Evolutionary conservation across 2,797 vertebrate species (phyloP).

Genomic region (Pristis pectinata): DNA sequence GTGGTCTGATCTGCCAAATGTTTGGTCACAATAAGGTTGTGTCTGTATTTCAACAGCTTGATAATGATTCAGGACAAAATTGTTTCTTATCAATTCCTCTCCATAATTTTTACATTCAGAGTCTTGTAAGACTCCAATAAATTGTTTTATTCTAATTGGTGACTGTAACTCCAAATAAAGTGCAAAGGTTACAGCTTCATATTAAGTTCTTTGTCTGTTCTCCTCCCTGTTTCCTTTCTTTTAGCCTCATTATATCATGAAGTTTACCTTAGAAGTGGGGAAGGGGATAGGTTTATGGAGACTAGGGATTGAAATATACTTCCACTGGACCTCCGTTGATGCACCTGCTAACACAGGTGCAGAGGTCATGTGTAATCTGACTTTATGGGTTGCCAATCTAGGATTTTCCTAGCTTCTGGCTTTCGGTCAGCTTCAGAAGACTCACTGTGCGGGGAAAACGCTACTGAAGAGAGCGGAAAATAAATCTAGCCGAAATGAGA

Average conservation of each 20-base stretch:
- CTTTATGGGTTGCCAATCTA: not conserved
- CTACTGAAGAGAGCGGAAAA: not conserved
- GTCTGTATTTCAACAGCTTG: not conserved
- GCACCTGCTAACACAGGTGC: not conserved
- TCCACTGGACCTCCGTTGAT: too few relatives aligned
- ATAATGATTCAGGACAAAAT: not conserved
- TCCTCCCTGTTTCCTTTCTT: not conserved
- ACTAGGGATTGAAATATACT: not conserved
- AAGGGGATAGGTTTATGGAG: too few relatives aligned
- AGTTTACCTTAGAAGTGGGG: not conserved
- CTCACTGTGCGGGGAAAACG: not conserved
- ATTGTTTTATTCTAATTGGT: not conserved
- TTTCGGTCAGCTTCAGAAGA: not conserved
- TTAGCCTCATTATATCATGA: not conserved
- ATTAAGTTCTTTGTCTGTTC: not conserved
- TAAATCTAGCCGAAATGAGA: not conserved
- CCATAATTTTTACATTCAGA: not conserved
- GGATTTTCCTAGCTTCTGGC: not conserved
- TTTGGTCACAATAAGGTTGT: not conserved
- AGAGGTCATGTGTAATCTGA: not conserved
- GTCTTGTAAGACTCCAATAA: not conserved
- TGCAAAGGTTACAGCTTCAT: not conserved
- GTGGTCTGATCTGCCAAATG: too few relatives aligned
- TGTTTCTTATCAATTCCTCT: not conserved
- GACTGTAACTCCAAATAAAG: not conserved